Conservation (phyloP, 2,113 vertebrate species). For the Pleuronectes platessa region DNA sequence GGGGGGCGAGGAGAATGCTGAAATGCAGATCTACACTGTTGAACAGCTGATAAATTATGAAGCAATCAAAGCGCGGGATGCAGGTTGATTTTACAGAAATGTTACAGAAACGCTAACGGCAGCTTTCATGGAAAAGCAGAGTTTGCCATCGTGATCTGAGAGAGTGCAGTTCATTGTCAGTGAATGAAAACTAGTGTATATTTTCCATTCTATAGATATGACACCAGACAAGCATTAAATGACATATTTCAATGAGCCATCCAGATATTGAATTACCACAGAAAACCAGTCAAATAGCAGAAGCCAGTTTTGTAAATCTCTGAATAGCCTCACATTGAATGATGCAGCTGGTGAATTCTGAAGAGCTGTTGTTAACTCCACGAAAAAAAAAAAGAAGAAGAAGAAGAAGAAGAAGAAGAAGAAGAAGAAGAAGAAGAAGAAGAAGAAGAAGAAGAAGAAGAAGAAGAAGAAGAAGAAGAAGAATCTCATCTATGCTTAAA, state of each 20-base stretch:
- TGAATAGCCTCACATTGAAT: background rate
- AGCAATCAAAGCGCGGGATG: constrained; percentile 48
- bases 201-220: background rate
- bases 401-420: background rate
- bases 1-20: constrained; percentile 27
- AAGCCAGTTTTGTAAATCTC: constrained; percentile 34
- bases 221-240: constrained; percentile 21
- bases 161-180: constrained; percentile 5
- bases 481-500: background rate
- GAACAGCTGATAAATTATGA: constrained; percentile 62
- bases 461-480: background rate
- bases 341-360: constrained; percentile 14
- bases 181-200: background rate
- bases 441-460: background rate
- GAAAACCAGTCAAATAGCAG: background rate
- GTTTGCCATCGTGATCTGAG: constrained; percentile 4
- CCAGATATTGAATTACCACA: constrained; percentile 38
- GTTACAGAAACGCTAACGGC: background rate
- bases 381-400: too few relatives aligned
- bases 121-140: constrained; percentile 1
- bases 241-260: constrained; percentile 35
- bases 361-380: constrained; percentile 15
- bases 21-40: constrained; percentile 42
- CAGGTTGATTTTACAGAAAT: constrained; percentile 35
- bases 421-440: too few relatives aligned